Base-by-base conservation (phyloP, 1,140 invertebrate species). In the Drosophila kohkoa region DNA sequence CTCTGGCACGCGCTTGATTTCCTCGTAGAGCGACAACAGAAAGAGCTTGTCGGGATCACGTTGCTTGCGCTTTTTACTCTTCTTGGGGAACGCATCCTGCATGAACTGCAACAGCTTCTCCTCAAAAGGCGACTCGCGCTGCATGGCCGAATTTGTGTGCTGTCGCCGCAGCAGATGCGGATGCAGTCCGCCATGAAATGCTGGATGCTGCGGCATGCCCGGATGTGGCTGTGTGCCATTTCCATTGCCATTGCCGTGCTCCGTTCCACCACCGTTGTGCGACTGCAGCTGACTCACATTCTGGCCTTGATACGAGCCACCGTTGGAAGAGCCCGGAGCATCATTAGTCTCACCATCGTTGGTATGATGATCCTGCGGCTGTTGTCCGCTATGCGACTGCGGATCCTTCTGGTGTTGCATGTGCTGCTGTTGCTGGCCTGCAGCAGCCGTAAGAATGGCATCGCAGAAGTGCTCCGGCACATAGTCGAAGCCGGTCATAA, bases 41-140 rank as follows among this genome's bases (percentile, higher is more conserved):
- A 92, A 92, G 0, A 92, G 75, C 58, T 82, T 92, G 32, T 92
- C 91, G 1, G 91, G 91, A 81, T 92, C 91, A 1, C 91, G 82
- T 13, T 82, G 85, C 58, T 92, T 92, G 6, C 91, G 79, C 62
- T 92, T 92, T 83, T 91, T 92, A 67, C 82, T 91, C 25, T 85
- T 92, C 15, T 92, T 92, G n/a, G 91, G 91, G 69, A 92, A 92
- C 11, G 91, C 91, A 62, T 92, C 91, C 54, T 92, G 91, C 91
- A 92, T 92, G 20, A 92, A 91, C 62, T 92, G 91, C 49, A 92
- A 49, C 16, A 92, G 73, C 55, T 92, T 92, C 35, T 92, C 91
- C 60, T 92, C 91, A 41, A 92, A 92, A 1, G 82, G 85, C 2
- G 90, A 69, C 43, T 92, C 91, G 1, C 88, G 65, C 13, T 85